These are phyloP conservation scores for Mormyrus iriodes DNA, from an alignment of 2,113 vertebrate species.

Conservation along the genomic window DNA sequence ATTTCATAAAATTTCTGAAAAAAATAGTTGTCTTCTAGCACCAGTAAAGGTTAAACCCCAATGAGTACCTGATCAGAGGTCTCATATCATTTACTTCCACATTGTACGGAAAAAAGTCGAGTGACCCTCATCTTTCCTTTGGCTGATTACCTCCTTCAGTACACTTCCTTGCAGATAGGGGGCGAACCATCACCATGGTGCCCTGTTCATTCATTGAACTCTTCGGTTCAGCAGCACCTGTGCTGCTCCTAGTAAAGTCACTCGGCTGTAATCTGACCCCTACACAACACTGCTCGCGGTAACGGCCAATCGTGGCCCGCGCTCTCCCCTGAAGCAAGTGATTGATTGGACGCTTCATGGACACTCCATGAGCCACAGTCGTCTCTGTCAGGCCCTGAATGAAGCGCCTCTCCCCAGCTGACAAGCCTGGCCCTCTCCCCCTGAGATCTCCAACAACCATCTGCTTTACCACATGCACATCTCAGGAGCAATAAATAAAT, in stretches of 20 bases:
- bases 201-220: neutral
- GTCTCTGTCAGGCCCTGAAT: neutral
- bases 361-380: neutral
- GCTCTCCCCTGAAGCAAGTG: neutral
- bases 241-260: neutral
- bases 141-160: neutral
- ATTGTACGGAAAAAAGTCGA: neutral
- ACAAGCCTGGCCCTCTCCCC: neutral
- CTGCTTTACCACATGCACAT: neutral
- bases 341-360: neutral
- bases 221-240: neutral
- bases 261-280: neutral
- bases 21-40: neutral
- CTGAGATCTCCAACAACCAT: slow-evolving; percentile 7
- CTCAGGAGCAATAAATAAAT: slow-evolving; percentile 1
- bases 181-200: neutral
- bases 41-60: neutral
- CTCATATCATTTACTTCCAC: neutral
- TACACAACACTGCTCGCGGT: neutral
- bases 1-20: neutral
- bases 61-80: neutral
- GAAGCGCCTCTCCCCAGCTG: neutral
- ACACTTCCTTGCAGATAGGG: neutral
- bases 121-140: neutral
- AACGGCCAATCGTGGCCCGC: neutral